Evolutionary conservation across 2,888 invertebrate species (phyloP).

Genomic region (Lomographa bimaculata): DNA sequence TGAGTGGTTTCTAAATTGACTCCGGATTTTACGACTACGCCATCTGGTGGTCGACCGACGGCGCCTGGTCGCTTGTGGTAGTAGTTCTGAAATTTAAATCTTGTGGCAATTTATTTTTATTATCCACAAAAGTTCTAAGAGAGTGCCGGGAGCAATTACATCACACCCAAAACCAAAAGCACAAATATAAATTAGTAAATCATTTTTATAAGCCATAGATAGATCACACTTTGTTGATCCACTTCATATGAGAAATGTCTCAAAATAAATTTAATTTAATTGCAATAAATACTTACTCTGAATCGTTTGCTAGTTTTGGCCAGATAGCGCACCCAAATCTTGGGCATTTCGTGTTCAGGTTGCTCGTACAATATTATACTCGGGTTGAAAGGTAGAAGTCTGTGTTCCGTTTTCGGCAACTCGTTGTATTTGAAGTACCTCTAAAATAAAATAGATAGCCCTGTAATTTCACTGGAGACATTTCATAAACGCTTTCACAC

Average conservation of each 20-base stretch:
- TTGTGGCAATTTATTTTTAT: no score
- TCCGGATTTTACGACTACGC: slow-evolving; percentile 47
- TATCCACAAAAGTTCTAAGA: no score
- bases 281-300: slow-evolving; percentile 52
- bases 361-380: slow-evolving; percentile 65
- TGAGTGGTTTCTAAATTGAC: slow-evolving; percentile 22
- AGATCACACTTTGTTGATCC: no score
- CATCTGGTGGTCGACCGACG: slow-evolving; percentile 37
- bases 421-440: slow-evolving; percentile 51
- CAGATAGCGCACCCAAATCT: slow-evolving; percentile 60
- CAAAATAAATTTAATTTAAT: no score
- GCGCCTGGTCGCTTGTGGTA: slow-evolving; percentile 33
- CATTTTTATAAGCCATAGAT: no score
- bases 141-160: no score
- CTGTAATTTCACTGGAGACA: no score
- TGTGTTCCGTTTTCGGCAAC: slow-evolving; percentile 54
- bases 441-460: slow-evolving; percentile 53
- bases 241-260: no score
- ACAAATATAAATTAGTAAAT: no score
- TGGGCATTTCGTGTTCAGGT: slow-evolving; percentile 66
- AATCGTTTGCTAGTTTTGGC: slow-evolving; percentile 60
- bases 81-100: slow-evolving; percentile 35
- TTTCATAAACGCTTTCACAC: no score
- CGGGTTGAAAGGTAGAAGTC: slow-evolving; percentile 59
- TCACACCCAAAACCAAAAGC: no score